A percentile compares a stretch with the other conserved stretches of the same genome.
Evolutionary conservation across 1,140 invertebrate species (phyloP).

Genomic region (Thaumatotibia leucotreta): DNA sequence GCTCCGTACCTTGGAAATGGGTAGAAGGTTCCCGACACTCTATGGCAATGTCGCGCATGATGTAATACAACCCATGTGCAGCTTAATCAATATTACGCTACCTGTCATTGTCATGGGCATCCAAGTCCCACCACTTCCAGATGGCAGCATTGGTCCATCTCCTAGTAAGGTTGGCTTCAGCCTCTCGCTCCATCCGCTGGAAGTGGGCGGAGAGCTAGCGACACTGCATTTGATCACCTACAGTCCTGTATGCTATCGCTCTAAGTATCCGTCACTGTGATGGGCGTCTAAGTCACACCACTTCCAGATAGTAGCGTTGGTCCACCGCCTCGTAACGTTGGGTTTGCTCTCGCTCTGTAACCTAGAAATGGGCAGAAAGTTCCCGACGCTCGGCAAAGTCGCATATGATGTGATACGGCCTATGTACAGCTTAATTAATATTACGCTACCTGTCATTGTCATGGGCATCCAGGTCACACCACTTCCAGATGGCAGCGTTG

Average conservation of each 20-base stretch:
- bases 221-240: too few relatives aligned
- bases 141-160: conserved; percentile 94
- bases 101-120: conserved; percentile 91
- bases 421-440: too few relatives aligned
- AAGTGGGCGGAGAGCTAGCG: conserved; percentile 91
- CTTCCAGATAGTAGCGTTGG: conserved; percentile 96
- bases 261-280: conserved; percentile 91
- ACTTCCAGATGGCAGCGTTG: too few relatives aligned
- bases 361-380: conserved; percentile 88
- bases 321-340: conserved; percentile 89
- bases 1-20: too few relatives aligned
- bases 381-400: conserved; percentile 94
- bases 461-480: conserved; percentile 92
- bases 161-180: conserved; percentile 88
- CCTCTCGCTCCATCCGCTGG: conserved; percentile 90
- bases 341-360: conserved; percentile 91
- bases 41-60: too few relatives aligned
- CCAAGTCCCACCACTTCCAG: conserved; percentile 98
- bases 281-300: conserved; percentile 97
- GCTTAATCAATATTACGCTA: too few relatives aligned
- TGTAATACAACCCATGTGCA: too few relatives aligned
- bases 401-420: conserved; percentile 90
- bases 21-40: too few relatives aligned
- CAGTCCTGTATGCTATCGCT: too few relatives aligned
- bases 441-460: too few relatives aligned